Evolutionary conservation across 2,888 invertebrate species (phyloP).

Genomic region (Allophyes oxyacanthae): DNA sequence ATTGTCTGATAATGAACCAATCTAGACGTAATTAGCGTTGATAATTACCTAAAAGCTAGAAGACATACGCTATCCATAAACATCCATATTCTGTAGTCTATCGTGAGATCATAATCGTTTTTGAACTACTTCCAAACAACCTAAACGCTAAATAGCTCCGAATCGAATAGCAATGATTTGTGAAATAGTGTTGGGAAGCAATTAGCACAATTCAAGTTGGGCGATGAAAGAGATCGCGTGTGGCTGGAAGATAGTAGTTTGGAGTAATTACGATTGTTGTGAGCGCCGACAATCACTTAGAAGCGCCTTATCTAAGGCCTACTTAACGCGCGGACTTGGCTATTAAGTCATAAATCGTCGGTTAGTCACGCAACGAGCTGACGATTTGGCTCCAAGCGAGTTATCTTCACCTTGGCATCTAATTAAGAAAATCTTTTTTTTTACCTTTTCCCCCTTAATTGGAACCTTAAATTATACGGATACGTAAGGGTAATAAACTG

Average conservation of each 20-base stretch:
- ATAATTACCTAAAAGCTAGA: background rate
- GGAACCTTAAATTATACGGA: slow-evolving; percentile 65
- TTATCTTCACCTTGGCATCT: slow-evolving; percentile 83
- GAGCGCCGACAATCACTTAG: slow-evolving; percentile 89
- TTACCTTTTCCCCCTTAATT: slow-evolving; percentile 60
- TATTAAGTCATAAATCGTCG: slow-evolving; percentile 88
- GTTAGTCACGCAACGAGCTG: slow-evolving; percentile 84
- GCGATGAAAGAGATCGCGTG: slow-evolving; percentile 86
- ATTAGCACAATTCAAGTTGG: slow-evolving; percentile 82
- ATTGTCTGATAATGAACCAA: slow-evolving; percentile 20
- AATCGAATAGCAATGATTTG: slow-evolving; percentile 61
- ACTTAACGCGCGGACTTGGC: slow-evolving; percentile 85
- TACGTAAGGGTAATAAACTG: slow-evolving; percentile 56
- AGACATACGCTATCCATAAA: too few relatives aligned
- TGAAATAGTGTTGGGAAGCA: slow-evolving; percentile 72
- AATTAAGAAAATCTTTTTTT: slow-evolving; percentile 79
- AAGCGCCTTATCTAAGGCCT: slow-evolving; percentile 88
- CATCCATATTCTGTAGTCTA: background rate
- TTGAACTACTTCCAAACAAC: slow-evolving; percentile 8
- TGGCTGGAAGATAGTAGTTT: slow-evolving; percentile 84
- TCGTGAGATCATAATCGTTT: slow-evolving; percentile 16
- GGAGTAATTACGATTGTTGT: slow-evolving; percentile 89
- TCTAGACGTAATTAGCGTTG: slow-evolving; percentile 17
- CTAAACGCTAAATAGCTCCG: slow-evolving; percentile 16
- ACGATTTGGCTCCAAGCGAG: slow-evolving; percentile 82